Base-by-base conservation (phyloP, 64 coral and sea anemone species). In the Astreopora myriophthalma region DNA sequence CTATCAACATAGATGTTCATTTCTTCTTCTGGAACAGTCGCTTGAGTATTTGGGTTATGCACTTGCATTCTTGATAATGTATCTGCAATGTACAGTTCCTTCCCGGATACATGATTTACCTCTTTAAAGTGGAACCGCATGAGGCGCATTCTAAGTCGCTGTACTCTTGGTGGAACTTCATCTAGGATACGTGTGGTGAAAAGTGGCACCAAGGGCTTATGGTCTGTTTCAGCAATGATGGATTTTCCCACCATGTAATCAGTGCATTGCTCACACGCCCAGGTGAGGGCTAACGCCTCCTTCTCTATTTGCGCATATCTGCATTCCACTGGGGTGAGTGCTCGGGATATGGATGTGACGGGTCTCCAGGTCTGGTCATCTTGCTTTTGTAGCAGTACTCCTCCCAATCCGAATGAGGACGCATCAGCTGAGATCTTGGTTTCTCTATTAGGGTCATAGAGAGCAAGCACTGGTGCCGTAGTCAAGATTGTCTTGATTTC, bases 361-460 rank as follows among this genome's bases (percentile, higher is more conserved):
- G 91, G 80, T 86, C 22, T 58, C 70, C 91, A 93, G 5, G 69
- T 66, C 32, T 66, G 6, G 38, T 85, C 91, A 51, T n/a, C 46
- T 64, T 86, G 48, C 69, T 86, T 51, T 80, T 93, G 91, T 51
- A 93, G 51, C 17, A 93, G 26, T 48, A 58, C 91, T 69, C 39
- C 83, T 78, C 80, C 90, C 25, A 91, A 20, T n/a, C 89, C 89
- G 44, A 69, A 91, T 70, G 78, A 91, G 23, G 89, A 91, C 3
- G 89, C 89, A 48, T 91, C 89, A 7, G 89, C 76, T 9, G 76
- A 48, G 30, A 92, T 34, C 34, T 92, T 85, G 83, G 65, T 92
- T 48, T 85, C 60, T 35, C 72, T 92, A 33, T 84, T 85, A 11
- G 64, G 31, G 61, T 89, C 86, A 76, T 89, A 89, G 39, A 33